These are phyloP conservation scores for Seriola quinqueradiata DNA, from an alignment of 2,113 vertebrate genomes.

Conservation along the genomic window DNA sequence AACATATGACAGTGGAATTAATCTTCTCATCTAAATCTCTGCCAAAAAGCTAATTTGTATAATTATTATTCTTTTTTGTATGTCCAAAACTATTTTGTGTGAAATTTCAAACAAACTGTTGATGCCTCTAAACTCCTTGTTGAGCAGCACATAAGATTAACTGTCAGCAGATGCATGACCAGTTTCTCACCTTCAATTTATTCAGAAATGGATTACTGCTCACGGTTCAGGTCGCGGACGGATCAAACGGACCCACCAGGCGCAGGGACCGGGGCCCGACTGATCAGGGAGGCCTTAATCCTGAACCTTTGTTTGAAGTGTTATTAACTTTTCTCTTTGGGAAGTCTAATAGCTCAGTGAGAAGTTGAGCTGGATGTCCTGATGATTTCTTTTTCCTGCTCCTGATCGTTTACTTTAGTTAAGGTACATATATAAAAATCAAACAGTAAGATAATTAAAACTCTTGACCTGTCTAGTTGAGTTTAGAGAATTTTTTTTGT, in stretches of 20 bases:
- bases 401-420: background rate
- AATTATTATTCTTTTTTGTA: no score
- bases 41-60: no score
- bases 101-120: background rate
- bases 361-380: background rate
- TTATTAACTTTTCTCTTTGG: background rate
- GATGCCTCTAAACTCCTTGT: background rate
- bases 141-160: background rate
- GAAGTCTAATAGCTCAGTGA: background rate
- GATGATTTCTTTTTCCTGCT: background rate
- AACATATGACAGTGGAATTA: no score
- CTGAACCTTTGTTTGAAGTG: slow-evolving; percentile 3
- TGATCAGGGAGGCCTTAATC: slow-evolving; percentile 1
- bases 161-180: background rate
- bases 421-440: no score
- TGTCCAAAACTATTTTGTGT: background rate
- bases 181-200: background rate
- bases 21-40: no score
- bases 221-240: background rate
- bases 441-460: no score
- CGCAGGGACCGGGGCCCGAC: background rate
- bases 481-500: no score
- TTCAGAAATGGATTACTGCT: background rate
- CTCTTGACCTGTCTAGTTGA: background rate
- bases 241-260: background rate